Base-by-base conservation (phyloP, 2,888 invertebrate genomes). In the Mamestra brassicae region DNA sequence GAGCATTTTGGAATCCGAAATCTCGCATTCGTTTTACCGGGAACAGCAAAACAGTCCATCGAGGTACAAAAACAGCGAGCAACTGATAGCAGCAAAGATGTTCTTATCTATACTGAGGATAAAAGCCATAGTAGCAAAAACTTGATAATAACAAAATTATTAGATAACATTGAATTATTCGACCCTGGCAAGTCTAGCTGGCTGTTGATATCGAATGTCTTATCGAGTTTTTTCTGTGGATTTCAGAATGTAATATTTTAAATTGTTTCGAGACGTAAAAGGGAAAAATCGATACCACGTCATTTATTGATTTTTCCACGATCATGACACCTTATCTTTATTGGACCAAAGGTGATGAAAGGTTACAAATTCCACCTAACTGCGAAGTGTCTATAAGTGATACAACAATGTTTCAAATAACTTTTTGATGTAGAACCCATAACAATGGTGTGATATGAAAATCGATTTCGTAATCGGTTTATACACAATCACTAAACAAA, bases 1-100 rank as follows among this genome's bases (percentile, higher is more conserved):
- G 84, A 94, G 92, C 96, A 96, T 96, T 85, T 83, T 92, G 83
- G 86, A 88, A 74, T 85, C 76, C 85, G 87, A 84, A 85, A 85
- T 78, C 86, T 84, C 73, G 79, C 86, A 87, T 85, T 81, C 57
- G 85, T 85, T 85, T 84, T 71, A 78, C 77, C 85, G 69, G 71
- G 75, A 88, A 88, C 89, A 75, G 82, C 85, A 82, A 88, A 92
- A 89, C 91, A 94, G 96, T 95, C 96, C 95, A 96, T 95, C 94
- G 90, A 93, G 91, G 91, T 88, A 90, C 93, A 90, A 93, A 93
- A 95, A 95, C 95, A 89, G 90, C 94, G 92, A 91, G 89, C 93
- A 91, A 96, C 96, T 96, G 96, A 96, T 96, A 96, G 89, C 87
- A 89, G 86, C 86, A 92, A 92, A 94, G 95, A 95, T 95, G 94